Percentiles rank a stretch among this genome's conserved stretches.
These are phyloP conservation scores for Slavum lentiscoides DNA, from an alignment of 2,888 invertebrate genomes.

Conservation along the genomic window DNA sequence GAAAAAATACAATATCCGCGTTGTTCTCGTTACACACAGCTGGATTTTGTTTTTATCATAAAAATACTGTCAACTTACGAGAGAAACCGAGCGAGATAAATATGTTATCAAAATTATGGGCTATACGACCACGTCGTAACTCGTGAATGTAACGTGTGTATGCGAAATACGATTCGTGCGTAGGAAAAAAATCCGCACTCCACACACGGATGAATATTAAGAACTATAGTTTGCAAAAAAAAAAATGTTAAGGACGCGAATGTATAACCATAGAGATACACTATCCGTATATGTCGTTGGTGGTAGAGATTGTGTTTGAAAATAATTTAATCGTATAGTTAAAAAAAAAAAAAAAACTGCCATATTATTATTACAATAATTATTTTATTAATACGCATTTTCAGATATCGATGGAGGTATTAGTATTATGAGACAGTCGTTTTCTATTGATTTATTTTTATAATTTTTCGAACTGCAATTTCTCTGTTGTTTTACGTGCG, in stretches of 20 bases:
- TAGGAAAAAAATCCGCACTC: not conserved
- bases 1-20: constrained; percentile 13
- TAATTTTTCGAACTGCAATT: too few species aligned
- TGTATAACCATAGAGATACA: not conserved
- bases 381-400: too few species aligned
- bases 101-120: constrained; percentile 47
- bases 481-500: too few species aligned
- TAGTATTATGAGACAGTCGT: too few species aligned
- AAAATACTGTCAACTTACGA: constrained; percentile 51
- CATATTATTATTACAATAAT: too few species aligned
- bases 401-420: too few species aligned
- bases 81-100: constrained; percentile 51
- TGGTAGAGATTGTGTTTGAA: too few species aligned
- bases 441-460: too few species aligned
- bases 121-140: constrained; percentile 4
- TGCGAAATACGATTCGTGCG: not conserved
- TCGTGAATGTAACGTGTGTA: constrained; percentile 12
- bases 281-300: too few species aligned
- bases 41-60: constrained; percentile 42
- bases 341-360: too few species aligned
- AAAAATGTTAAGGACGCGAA: not conserved
- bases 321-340: too few species aligned
- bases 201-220: constrained; percentile 2
- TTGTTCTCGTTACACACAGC: constrained; percentile 51
- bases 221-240: not conserved